These are phyloP conservation scores for Acleris cristana DNA, from an alignment of 2,888 invertebrate species.

Conservation along the genomic window DNA sequence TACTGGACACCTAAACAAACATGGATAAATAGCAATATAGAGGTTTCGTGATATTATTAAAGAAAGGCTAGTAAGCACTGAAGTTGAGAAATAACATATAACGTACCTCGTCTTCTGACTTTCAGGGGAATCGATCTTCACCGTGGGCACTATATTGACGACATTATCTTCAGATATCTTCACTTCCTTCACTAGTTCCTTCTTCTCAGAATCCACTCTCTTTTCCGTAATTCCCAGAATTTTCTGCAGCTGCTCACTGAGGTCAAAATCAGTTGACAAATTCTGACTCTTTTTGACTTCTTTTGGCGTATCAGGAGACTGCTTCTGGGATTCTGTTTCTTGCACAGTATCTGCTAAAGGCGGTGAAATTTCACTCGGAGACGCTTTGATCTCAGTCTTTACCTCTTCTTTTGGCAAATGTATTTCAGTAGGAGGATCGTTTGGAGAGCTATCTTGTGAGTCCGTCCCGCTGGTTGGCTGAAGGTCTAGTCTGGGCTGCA, in stretches of 20 bases:
- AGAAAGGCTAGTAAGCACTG: too few species aligned
- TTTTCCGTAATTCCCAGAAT: slow-evolving; percentile 80
- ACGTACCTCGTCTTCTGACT: slow-evolving; percentile 67
- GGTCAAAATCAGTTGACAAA: slow-evolving; percentile 77
- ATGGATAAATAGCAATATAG: too few species aligned
- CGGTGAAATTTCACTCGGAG: slow-evolving; percentile 77
- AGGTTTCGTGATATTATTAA: too few species aligned
- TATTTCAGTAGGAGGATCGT: slow-evolving; percentile 77
- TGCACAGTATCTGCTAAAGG: slow-evolving; percentile 62
- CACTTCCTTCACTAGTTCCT: slow-evolving; percentile 70
- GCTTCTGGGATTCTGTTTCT: slow-evolving; percentile 72
- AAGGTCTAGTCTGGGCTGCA: slow-evolving; percentile 69
- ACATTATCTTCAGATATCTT: slow-evolving; percentile 68
- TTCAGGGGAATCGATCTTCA: slow-evolving; percentile 80
- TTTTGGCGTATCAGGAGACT: slow-evolving; percentile 74
- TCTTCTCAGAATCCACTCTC: slow-evolving; percentile 67
- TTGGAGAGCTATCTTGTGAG: slow-evolving; percentile 73
- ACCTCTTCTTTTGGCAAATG: slow-evolving; percentile 67
- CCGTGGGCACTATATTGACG: slow-evolving; percentile 69
- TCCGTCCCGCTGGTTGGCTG: slow-evolving; percentile 65
- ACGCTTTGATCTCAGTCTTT: slow-evolving; percentile 66
- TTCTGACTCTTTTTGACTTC: slow-evolving; percentile 80
- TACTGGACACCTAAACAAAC: too few species aligned
- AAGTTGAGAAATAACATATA: too few species aligned
- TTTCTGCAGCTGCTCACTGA: slow-evolving; percentile 79